These are phyloP conservation scores for Drosophila borborema DNA, from an alignment of 2,888 invertebrate genomes.

Conservation along the genomic window DNA sequence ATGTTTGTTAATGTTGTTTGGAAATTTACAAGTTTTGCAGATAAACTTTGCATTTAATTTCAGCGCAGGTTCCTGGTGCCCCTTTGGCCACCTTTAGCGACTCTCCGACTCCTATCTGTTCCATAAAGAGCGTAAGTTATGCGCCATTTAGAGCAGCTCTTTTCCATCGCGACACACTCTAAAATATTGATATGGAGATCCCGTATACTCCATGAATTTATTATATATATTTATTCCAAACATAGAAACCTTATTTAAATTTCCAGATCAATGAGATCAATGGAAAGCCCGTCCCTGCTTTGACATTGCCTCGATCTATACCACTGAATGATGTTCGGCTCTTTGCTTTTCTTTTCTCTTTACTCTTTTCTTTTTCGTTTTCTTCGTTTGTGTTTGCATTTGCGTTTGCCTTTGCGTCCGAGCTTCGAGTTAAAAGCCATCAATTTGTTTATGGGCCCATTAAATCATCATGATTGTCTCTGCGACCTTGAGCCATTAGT, in stretches of 20 bases:
- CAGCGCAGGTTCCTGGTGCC: slow-evolving; percentile 23
- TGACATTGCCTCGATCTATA: slow-evolving; percentile 31
- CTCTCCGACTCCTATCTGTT: slow-evolving; percentile 3
- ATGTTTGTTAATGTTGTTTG: slow-evolving; percentile 76
- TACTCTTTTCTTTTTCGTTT: not conserved
- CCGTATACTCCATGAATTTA: slow-evolving; percentile 1
- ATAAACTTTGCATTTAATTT: slow-evolving; percentile 82
- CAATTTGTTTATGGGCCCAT: slow-evolving; percentile 84
- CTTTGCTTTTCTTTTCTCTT: slow-evolving; percentile 7
- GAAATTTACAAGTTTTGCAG: slow-evolving; percentile 78
- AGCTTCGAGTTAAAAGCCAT: slow-evolving; percentile 79
- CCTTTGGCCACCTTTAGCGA: slow-evolving; percentile 27
- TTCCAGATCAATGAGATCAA: slow-evolving; percentile 11
- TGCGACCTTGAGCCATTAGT: slow-evolving; percentile 82
- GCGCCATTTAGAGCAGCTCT: slow-evolving; percentile 22
- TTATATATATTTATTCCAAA: slow-evolving; percentile 13
- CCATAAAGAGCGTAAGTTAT: slow-evolving; percentile 63
- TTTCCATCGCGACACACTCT: not conserved
- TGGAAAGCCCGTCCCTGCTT: not conserved
- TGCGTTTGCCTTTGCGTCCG: slow-evolving; percentile 8
- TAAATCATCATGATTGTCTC: slow-evolving; percentile 84
- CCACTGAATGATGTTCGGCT: slow-evolving; percentile 1
- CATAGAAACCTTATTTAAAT: slow-evolving; percentile 15
- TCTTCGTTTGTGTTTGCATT: not conserved
- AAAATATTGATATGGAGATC: slow-evolving; percentile 7